Evolutionary conservation across 2,797 vertebrate species (phyloP).

Genomic region (Leontocebus nigricollis): DNA sequence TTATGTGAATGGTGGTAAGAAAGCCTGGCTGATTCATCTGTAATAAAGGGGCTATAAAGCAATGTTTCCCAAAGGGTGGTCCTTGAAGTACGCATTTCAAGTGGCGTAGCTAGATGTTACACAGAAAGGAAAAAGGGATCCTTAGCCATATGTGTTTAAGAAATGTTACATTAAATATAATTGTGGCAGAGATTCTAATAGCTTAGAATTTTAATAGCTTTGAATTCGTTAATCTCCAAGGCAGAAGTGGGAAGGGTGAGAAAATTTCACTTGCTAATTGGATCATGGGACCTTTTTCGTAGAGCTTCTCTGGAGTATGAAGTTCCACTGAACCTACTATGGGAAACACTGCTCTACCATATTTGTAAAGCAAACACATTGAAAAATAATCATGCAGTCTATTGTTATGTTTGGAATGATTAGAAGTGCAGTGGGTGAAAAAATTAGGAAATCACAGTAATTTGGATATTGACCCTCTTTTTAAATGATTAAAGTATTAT

Average conservation of each 20-base stretch:
- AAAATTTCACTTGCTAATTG: not conserved
- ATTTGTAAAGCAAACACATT: slow-evolving; percentile 59
- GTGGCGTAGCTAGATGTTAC: not conserved
- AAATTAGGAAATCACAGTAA: slow-evolving; percentile 26
- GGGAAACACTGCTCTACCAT: slow-evolving; percentile 66
- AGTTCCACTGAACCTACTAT: slow-evolving; percentile 28
- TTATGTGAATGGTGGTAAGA: not conserved
- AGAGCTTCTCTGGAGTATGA: not conserved
- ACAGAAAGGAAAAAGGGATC: not conserved
- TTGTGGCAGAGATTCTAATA: not conserved
- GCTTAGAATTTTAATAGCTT: not conserved
- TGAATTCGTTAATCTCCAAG: not conserved
- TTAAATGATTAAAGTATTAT: slow-evolving; percentile 47
- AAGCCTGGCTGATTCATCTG: not conserved
- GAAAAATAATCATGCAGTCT: slow-evolving; percentile 61
- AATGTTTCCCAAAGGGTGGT: slow-evolving; percentile 69
- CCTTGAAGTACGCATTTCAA: not conserved
- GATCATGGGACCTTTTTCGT: not conserved
- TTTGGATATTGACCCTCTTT: slow-evolving; percentile 22
- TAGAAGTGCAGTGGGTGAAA: not conserved
- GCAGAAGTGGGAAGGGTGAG: not conserved
- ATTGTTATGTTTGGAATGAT: slow-evolving; percentile 42
- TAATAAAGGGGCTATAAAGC: slow-evolving; percentile 32
- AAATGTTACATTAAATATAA: not conserved
- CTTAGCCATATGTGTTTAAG: not conserved